Percentiles rank a stretch among this genome's conserved stretches.
Conservation (phyloP, 2,113 vertebrate species). For the Gadus macrocephalus region DNA sequence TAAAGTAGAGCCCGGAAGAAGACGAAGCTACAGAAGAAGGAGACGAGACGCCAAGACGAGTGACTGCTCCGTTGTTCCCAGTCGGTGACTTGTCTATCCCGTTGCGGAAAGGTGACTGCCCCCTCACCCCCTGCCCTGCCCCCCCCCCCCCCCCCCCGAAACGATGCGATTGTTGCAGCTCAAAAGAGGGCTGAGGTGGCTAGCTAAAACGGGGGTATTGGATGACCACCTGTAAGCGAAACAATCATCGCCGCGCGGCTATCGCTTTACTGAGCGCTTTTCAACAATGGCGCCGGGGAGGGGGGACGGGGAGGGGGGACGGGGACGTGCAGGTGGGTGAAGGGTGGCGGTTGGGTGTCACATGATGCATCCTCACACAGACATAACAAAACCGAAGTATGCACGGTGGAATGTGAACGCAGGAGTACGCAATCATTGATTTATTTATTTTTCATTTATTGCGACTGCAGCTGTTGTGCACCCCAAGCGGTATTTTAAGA, state of each 20-base stretch:
- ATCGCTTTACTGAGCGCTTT: constrained; percentile 52
- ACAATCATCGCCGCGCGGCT: constrained; percentile 53
- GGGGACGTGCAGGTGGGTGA: too few relatives aligned
- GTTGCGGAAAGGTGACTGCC: constrained; percentile 20
- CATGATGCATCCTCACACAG: too few relatives aligned
- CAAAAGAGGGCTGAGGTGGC: constrained; percentile 33
- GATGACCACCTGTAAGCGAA: constrained; percentile 57
- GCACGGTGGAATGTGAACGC: too few relatives aligned
- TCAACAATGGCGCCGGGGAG: too few relatives aligned
- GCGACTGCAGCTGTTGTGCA: too few relatives aligned
- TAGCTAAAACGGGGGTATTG: constrained; percentile 49
- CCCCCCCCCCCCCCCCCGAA: constrained; percentile 25
- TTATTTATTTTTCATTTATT: too few relatives aligned
- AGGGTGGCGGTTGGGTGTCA: too few relatives aligned
- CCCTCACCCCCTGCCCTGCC: constrained; percentile 40
- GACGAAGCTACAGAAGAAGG: too few relatives aligned
- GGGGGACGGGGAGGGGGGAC: too few relatives aligned
- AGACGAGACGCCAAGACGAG: constrained; percentile 14
- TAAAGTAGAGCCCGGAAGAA: background rate
- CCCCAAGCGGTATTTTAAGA: too few relatives aligned
- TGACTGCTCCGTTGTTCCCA: background rate
- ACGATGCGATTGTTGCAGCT: constrained; percentile 42
- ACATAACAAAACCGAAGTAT: too few relatives aligned
- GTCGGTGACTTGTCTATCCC: constrained; percentile 26
- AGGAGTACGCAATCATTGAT: too few relatives aligned